These are phyloP conservation scores for Dicycla oo DNA, from an alignment of 2,888 invertebrate species.

Conservation along the genomic window DNA sequence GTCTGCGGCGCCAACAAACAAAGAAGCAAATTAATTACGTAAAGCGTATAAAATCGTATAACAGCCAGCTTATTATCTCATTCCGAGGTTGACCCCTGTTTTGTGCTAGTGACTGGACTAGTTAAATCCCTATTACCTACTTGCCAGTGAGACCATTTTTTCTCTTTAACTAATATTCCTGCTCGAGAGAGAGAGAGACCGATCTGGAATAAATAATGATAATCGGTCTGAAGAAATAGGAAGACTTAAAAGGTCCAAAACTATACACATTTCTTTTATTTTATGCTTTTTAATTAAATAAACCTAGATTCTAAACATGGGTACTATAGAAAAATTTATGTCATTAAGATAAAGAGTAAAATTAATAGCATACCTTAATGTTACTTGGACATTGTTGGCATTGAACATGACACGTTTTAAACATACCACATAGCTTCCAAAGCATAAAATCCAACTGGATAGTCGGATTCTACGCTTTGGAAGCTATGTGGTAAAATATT, in stretches of 20 bases:
- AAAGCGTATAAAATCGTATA: no score
- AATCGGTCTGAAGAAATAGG: background rate
- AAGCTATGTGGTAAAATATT: no score
- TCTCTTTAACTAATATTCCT: no score
- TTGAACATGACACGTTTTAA: constrained; percentile 15
- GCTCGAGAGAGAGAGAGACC: no score
- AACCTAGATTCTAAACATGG: constrained; percentile 34
- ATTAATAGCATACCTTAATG: constrained; percentile 20
- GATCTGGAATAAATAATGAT: constrained; percentile 5
- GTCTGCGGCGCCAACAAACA: no score
- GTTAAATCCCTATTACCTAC: no score
- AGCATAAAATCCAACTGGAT: background rate
- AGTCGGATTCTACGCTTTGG: no score
- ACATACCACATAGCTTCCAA: background rate
- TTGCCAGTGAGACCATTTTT: no score
- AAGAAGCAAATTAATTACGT: no score
- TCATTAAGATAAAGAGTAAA: background rate
- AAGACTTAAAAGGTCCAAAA: constrained; percentile 3
- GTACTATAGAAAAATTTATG: constrained; percentile 5
- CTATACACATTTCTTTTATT: constrained; percentile 9
- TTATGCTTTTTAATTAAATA: constrained; percentile 24
- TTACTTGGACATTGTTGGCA: constrained; percentile 5
- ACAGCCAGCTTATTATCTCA: no score
- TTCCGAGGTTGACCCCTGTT: no score
- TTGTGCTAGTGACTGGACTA: no score